A percentile compares a stretch with the other conserved stretches of the same genome.
phyloP scores from a whole-genome alignment of 2,797 vertebrate genomes.

The Rachycentron canadum region DNA sequence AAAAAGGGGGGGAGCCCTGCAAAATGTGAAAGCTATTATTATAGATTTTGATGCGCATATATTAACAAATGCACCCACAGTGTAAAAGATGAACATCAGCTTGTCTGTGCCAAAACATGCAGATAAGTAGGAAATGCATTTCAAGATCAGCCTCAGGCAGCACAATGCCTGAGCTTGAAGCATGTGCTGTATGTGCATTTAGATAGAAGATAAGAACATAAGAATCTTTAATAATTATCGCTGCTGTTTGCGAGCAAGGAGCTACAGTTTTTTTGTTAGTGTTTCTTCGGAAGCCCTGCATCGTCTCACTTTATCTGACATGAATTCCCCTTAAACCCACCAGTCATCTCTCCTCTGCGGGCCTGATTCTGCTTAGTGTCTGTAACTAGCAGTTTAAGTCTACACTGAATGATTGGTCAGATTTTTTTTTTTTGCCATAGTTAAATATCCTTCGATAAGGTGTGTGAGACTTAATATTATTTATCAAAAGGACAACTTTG shows the following conservation, averaged over 20 bases:
- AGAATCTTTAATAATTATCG: background rate
- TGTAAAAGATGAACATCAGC: background rate
- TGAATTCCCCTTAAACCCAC: slow-evolving; percentile 2
- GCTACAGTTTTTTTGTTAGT: background rate
- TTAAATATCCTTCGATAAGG: background rate
- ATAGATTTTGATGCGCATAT: background rate
- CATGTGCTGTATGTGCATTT: background rate
- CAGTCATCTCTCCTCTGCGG: background rate
- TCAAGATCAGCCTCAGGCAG: background rate
- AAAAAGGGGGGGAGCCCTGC: background rate
- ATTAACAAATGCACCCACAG: background rate
- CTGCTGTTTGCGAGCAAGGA: background rate
- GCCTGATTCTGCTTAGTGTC: background rate
- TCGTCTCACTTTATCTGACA: background rate
- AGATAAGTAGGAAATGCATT: background rate
- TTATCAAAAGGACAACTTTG: slow-evolving; percentile 11
- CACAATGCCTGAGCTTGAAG: background rate
- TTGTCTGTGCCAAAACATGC: background rate
- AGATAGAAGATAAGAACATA: background rate
- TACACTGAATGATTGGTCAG: background rate
- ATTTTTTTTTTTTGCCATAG: background rate
- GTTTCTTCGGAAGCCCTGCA: background rate
- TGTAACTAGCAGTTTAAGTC: background rate
- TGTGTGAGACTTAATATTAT: background rate
- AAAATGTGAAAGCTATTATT: background rate